phyloP scores from a whole-genome alignment of 2,888 invertebrate genomes.

The Aphidius colemani region DNA sequence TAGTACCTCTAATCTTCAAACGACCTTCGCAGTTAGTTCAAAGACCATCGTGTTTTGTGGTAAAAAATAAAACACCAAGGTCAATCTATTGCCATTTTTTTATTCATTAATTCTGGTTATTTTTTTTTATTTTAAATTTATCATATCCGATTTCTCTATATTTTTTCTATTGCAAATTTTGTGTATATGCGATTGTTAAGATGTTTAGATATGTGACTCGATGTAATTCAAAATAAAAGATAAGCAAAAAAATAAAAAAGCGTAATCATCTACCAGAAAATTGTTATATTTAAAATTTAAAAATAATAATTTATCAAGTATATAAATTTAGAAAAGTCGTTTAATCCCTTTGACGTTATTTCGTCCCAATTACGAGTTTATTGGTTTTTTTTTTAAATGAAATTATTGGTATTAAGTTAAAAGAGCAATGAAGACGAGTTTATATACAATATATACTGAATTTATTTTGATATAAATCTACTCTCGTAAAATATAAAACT shows the following conservation, averaged over 20 bases:
- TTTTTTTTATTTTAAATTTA: no score
- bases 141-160: no score
- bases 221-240: no score
- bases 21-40: constrained; percentile 31
- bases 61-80: neutral
- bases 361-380: constrained; percentile 20
- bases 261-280: no score
- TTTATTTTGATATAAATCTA: constrained; percentile 7
- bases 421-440: neutral
- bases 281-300: no score
- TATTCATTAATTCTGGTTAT: no score
- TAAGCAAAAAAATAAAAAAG: no score
- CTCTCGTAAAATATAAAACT: constrained; percentile 11
- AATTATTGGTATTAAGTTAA: constrained; percentile 18
- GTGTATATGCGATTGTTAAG: no score
- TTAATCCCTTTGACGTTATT: neutral
- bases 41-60: constrained; percentile 26
- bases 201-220: no score
- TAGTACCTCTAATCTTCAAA: constrained; percentile 31
- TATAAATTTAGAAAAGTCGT: constrained; percentile 4
- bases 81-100: constrained; percentile 1
- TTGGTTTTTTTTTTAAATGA: constrained; percentile 15
- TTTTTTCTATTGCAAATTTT: no score
- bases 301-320: no score
- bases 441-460: neutral